Conservation (phyloP, 2,113 vertebrate genomes). For the Tragelaphus buxtoni region DNA sequence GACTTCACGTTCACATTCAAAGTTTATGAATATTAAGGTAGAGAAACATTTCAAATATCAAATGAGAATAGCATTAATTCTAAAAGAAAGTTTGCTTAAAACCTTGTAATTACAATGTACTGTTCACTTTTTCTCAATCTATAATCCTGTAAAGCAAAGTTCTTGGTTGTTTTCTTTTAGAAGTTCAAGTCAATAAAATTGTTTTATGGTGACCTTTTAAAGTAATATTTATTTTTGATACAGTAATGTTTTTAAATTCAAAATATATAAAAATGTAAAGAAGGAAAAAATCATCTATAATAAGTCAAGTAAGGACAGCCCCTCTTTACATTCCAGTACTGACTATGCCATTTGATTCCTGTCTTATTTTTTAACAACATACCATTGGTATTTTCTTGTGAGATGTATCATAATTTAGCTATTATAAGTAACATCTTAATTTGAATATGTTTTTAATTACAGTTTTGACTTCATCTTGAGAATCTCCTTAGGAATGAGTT, state of each 20-base stretch:
- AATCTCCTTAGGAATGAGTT: neutral
- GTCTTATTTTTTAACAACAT: neutral
- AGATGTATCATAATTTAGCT: neutral
- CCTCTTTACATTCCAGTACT: neutral
- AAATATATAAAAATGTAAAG: neutral
- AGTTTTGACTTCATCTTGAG: neutral
- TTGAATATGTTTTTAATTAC: neutral
- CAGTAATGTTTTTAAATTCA: neutral
- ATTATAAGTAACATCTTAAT: neutral
- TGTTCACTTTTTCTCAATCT: neutral
- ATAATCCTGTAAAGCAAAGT: neutral
- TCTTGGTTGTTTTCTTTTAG: neutral
- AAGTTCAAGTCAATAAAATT: neutral
- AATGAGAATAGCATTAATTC: neutral
- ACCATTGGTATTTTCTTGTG: neutral
- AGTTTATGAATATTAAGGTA: neutral
- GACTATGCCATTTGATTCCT: neutral
- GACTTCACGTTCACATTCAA: too few species aligned
- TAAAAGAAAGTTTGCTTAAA: neutral
- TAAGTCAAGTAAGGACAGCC: neutral
- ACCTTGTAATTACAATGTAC: neutral
- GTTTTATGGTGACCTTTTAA: neutral
- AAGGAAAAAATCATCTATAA: neutral
- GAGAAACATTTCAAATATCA: neutral
- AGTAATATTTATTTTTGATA: neutral